A percentile compares a stretch with the other conserved stretches of the same genome.
Conservation (phyloP, 1,140 invertebrate species). For the Steinernema khuongi region DNA sequence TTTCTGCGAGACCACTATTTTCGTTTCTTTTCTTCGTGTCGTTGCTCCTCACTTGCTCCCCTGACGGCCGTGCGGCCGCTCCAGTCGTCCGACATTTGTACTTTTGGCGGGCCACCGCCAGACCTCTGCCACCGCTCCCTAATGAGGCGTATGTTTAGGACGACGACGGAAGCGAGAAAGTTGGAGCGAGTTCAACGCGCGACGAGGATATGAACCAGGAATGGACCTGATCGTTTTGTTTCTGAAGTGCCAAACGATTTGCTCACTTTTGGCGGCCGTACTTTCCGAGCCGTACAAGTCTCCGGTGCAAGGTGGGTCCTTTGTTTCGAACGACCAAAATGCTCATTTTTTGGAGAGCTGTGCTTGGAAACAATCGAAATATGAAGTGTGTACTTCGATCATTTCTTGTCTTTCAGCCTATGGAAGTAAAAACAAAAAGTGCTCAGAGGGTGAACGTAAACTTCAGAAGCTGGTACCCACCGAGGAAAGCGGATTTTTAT, state of each 20-base stretch:
- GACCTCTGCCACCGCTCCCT: background rate
- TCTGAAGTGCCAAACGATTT: background rate
- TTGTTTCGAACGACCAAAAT: background rate
- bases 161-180: too few species aligned
- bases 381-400: too few species aligned
- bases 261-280: constrained; percentile 1
- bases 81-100: background rate
- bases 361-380: too few species aligned
- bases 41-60: constrained; percentile 9
- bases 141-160: constrained; percentile 3
- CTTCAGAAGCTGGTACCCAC: too few species aligned
- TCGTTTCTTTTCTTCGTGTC: background rate
- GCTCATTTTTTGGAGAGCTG: too few species aligned
- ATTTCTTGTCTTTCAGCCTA: too few species aligned
- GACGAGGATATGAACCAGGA: background rate
- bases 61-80: background rate
- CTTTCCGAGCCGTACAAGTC: constrained; percentile 1
- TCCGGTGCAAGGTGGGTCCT: constrained; percentile 3
- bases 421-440: too few species aligned
- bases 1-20: background rate
- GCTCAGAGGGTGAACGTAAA: too few species aligned
- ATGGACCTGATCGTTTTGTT: constrained; percentile 15
- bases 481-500: too few species aligned
- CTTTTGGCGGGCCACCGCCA: background rate
- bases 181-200: background rate